These are phyloP conservation scores for Cladopsammia gracilis DNA, from an alignment of 64 coral and sea anemone genomes.

Conservation along the genomic window DNA sequence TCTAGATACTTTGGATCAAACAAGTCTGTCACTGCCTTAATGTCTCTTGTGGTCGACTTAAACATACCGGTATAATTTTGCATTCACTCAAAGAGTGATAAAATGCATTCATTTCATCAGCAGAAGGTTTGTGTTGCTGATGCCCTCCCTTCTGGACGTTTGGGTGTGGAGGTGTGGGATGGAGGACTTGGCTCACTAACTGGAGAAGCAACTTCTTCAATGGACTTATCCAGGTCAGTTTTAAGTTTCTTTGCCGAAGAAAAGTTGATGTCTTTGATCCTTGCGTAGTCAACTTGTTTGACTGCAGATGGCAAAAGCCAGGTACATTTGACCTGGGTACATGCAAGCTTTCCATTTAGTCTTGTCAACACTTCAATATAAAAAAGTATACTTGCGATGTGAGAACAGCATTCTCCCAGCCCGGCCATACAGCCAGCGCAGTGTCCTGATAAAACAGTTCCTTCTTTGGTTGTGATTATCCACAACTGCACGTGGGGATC, in stretches of 20 bases:
- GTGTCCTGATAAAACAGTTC: not conserved
- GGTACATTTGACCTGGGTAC: constrained; percentile 8
- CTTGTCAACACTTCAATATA: too few species aligned
- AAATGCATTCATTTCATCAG: not conserved
- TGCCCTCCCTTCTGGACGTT: too few species aligned
- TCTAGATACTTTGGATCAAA: constrained; percentile 29
- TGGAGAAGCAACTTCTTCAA: too few species aligned
- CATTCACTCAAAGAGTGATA: constrained; percentile 6
- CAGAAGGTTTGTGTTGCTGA: not conserved
- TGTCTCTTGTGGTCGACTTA: constrained; percentile 14
- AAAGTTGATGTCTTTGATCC: not conserved
- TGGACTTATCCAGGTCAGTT: not conserved
- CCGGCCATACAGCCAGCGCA: too few species aligned
- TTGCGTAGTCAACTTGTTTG: not conserved
- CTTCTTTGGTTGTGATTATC: not conserved
- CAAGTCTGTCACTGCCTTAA: constrained; percentile 6
- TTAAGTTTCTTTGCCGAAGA: constrained; percentile 32
- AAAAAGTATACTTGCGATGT: too few species aligned
- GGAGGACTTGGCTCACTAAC: too few species aligned
- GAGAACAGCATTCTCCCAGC: too few species aligned
- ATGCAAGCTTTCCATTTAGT: not conserved
- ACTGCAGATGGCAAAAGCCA: not conserved
- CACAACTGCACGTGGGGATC: not conserved
- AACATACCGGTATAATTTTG: not conserved
- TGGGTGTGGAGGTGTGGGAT: too few species aligned